These are phyloP conservation scores for Sebastes steindachneri DNA, from an alignment of 2,797 vertebrate species.

Conservation along the genomic window DNA sequence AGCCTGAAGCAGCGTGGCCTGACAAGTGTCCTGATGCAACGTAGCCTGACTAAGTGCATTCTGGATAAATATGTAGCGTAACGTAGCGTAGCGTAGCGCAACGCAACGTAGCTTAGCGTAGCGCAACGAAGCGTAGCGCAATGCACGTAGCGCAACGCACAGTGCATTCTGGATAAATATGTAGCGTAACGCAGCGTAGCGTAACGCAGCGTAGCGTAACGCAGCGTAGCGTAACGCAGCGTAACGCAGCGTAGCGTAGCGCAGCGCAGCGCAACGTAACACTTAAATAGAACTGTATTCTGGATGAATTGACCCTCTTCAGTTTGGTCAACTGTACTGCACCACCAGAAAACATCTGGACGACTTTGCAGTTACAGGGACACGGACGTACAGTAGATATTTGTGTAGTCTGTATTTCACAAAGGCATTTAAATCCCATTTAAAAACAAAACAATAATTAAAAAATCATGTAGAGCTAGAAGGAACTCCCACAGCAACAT, in stretches of 20 bases:
- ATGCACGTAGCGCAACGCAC: too few relatives aligned
- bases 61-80: too few relatives aligned
- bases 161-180: too few relatives aligned
- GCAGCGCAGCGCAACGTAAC: rapidly evolving
- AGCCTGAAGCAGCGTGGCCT: rapidly evolving
- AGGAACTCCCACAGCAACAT: slow-evolving; percentile 70
- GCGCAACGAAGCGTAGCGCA: too few relatives aligned
- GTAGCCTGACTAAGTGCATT: too few relatives aligned
- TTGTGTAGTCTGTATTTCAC: background rate
- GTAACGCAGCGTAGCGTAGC: rapidly evolving
- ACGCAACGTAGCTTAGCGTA: rapidly evolving
- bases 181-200: too few relatives aligned
- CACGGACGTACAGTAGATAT: background rate
- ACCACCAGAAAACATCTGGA: background rate
- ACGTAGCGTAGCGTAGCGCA: rapidly evolving
- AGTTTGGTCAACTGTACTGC: background rate
- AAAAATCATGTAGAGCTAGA: slow-evolving; percentile 81
- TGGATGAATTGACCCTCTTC: background rate
- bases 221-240: rapidly evolving
- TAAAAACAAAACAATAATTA: slow-evolving; percentile 71
- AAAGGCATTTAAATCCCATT: background rate
- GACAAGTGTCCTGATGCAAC: too few relatives aligned
- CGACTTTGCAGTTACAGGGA: background rate
- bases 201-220: rapidly evolving
- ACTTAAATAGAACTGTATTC: too few relatives aligned